Percentiles rank a stretch among this genome's conserved stretches.
These are phyloP conservation scores for Calephelis perditalis DNA, from an alignment of 2,888 invertebrate genomes.

Conservation along the genomic window DNA sequence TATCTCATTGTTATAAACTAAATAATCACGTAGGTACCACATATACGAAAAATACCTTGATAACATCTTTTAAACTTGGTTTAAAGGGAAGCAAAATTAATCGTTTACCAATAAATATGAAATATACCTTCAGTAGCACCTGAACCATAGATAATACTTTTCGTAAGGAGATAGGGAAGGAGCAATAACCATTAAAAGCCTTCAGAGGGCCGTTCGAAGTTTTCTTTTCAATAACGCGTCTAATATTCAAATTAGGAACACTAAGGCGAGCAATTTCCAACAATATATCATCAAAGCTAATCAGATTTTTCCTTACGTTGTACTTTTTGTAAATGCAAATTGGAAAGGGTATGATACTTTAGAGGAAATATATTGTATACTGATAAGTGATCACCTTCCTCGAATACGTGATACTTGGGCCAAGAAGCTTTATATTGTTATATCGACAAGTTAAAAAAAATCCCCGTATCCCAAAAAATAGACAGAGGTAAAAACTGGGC, in stretches of 20 bases:
- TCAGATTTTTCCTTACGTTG: conserved; percentile 61
- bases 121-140: conserved; percentile 38
- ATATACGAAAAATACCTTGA: too few species aligned
- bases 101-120: conserved; percentile 15
- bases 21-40: too few species aligned
- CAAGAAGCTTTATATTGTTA: background rate
- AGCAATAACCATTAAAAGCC: conserved; percentile 75
- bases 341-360: conserved; percentile 44
- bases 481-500: too few species aligned
- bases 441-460: too few species aligned
- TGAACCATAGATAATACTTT: conserved; percentile 42
- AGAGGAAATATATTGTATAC: conserved; percentile 8
- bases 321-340: conserved; percentile 55
- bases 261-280: conserved; percentile 63
- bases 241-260: conserved; percentile 76
- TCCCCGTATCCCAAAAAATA: too few species aligned
- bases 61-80: too few species aligned
- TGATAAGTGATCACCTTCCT: too few species aligned
- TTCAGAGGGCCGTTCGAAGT: conserved; percentile 63
- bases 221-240: conserved; percentile 78
- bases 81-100: background rate
- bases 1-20: too few species aligned
- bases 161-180: conserved; percentile 50
- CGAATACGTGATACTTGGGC: background rate
- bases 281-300: conserved; percentile 74